A percentile compares a stretch with the other conserved stretches of the same genome.
Evolutionary conservation across 2,888 invertebrate species (phyloP).

Genomic region (Parnassius mnemosyne): DNA sequence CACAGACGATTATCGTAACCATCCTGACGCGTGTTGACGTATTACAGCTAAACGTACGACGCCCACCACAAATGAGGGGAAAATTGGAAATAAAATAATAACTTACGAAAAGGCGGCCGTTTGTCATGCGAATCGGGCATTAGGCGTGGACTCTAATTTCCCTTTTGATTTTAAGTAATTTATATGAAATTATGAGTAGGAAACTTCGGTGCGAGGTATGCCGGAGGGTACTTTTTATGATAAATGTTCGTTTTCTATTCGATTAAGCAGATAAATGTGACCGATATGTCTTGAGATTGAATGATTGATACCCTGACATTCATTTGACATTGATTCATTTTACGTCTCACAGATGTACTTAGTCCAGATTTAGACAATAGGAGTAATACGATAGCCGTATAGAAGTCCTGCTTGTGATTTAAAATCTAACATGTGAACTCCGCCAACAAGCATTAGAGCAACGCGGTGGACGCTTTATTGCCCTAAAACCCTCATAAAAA

Average conservation of each 20-base stretch:
- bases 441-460: too few relatives aligned
- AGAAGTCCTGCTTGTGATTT: too few relatives aligned
- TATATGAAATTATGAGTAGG: slow-evolving; percentile 69
- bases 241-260: slow-evolving; percentile 68
- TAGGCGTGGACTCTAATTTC: slow-evolving; percentile 63
- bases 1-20: slow-evolving; percentile 59
- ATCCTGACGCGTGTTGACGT: slow-evolving; percentile 62
- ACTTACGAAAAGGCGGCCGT: slow-evolving; percentile 58
- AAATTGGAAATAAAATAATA: slow-evolving; percentile 64
- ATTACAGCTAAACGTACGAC: slow-evolving; percentile 65
- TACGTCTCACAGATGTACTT: too few relatives aligned
- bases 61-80: slow-evolving; percentile 51
- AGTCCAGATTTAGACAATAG: too few relatives aligned
- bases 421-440: too few relatives aligned
- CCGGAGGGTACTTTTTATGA: slow-evolving; percentile 55
- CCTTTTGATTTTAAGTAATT: slow-evolving; percentile 79
- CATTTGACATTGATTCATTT: neutral
- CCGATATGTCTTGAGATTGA: slow-evolving; percentile 56
- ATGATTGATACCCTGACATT: slow-evolving; percentile 55
- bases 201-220: slow-evolving; percentile 47
- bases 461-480: too few relatives aligned
- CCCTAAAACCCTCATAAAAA: too few relatives aligned
- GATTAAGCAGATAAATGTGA: slow-evolving; percentile 61
- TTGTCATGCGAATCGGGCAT: slow-evolving; percentile 75
- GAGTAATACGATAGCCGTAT: too few relatives aligned